Evolutionary conservation across 2,888 invertebrate species (phyloP), one percentile per base, ranked within the genome.

Genomic region (Acanthococcus lagerstroemiae): DNA sequence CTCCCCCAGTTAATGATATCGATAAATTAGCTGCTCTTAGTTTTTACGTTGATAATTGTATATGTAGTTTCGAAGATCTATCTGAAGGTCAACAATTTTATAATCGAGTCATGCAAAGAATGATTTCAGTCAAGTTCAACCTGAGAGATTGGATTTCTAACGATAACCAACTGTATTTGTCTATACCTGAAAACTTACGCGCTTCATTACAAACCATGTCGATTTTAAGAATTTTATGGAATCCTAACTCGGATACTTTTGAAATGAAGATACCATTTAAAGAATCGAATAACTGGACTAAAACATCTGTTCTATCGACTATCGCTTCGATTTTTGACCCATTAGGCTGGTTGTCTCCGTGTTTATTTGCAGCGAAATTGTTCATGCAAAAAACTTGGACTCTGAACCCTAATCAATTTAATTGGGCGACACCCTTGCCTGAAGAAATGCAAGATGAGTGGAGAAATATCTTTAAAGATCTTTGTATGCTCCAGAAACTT

Each of bases 91-190:
- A 26, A 15, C 5, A 3, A n/a, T 4, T 55, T 6, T 25, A 4
- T 6, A n/a, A 25, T 6, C 2, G n/a, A 7, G 3, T 55, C 6
- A 17, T 17, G 6, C 3, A 4, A 1, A 1, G 17, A 1, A 19
- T 55, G 19, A 7, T 12, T 27, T 7, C 9, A 1, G 19, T 17
- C 1, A 17, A 5, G 5, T 6, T 55, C 3, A 55, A 55, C 19
- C 17, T 55, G 2, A 25, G 30, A 55, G 55, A 55, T 12, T 55
- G 55, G 55, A n/a, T n/a, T 1, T 27, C 55, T 6, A 55, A 55
- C 27, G 26, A 25, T 17, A 1, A n/a, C 19, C 2, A 5, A 4
- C 3, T 55, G 1, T 9, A n/a, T 27, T 5, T n/a, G 3, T 9
- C 55, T 3, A 2, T 27, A 4, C 26, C 26, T 15, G 6, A 12